phyloP scores from a whole-genome alignment of 2,888 invertebrate genomes.

The Callinectes sapidus region DNA sequence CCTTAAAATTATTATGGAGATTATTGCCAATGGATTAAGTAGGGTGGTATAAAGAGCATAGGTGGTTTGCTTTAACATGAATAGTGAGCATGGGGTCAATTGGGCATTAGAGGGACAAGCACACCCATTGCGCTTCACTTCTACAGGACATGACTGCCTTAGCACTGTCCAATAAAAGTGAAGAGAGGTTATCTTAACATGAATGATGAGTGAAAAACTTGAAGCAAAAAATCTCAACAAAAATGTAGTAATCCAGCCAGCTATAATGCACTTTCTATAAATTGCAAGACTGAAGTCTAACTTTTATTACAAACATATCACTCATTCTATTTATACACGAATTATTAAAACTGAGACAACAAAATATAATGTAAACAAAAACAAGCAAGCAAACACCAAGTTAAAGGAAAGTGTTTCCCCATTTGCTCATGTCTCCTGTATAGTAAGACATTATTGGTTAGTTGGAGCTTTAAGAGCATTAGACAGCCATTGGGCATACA shows the following conservation, averaged over 20 bases:
- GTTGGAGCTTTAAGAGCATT: neutral
- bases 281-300: constrained; percentile 2
- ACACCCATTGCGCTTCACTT: neutral
- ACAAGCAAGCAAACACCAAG: constrained; percentile 5
- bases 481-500: neutral
- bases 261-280: neutral
- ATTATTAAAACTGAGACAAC: neutral
- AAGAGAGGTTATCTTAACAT: neutral
- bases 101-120: neutral
- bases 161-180: neutral
- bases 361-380: neutral
- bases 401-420: neutral
- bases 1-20: neutral
- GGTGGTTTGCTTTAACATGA: neutral
- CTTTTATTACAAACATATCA: constrained; percentile 9
- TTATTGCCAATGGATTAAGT: neutral
- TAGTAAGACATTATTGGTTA: neutral
- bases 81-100: neutral
- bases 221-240: neutral
- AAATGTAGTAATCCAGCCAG: neutral
- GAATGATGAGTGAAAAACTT: constrained; percentile 2
- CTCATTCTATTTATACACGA: neutral
- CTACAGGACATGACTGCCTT: neutral
- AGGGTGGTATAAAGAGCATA: neutral
- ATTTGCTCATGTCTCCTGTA: neutral